Evolutionary conservation across 2,113 vertebrate genomes (phyloP), one percentile per base, ranked within the genome.

Genomic region (Neotragus pygmaeus): DNA sequence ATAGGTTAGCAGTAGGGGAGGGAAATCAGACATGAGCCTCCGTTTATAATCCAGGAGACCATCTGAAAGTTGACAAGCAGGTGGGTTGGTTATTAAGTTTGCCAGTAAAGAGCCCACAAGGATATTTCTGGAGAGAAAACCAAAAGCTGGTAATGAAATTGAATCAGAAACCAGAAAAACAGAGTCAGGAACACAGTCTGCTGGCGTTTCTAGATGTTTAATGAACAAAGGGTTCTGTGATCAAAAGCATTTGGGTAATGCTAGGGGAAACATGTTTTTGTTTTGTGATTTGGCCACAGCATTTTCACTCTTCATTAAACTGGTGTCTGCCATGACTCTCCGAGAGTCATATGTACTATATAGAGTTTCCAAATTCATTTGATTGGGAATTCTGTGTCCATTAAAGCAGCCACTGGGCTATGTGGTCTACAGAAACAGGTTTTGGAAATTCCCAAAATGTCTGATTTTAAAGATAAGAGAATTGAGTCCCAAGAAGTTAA

Each of bases 121-220:
- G 92, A 94, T 73, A 84, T 23, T 62, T 89, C 53, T 6, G 15
- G 80, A 30, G 21, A 77, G 21, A 88, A 84, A 93, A 93, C 8
- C 17, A 5, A 73, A 83, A 17, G 16, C 12, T 64, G 73, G 33
- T 73, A 62, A 86, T 83, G 25, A 94, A 87, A 33, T 30, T 83
- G 45, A 95, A 80, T 80, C 57, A 73, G 64, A 90, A 97, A 85
- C 33, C 15, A 91, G 53, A 84, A 96, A 75, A 39, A 90, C 82
- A 82, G 9, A 92, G 28, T 91, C 57, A 78, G 45, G 64, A 95
- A 49, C 55, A 73, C 17, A 30, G 49, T 88, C 60, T 81, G 3
- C 45, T 36, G 12, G 25, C 88, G 45, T 43, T 60, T 55, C 30
- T 51, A 87, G 11, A 84, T n/a, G 6, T 90, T 96, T 91, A 92